Evolutionary conservation across 2,113 vertebrate genomes (phyloP).

Genomic region (Ictalurus furcatus): DNA sequence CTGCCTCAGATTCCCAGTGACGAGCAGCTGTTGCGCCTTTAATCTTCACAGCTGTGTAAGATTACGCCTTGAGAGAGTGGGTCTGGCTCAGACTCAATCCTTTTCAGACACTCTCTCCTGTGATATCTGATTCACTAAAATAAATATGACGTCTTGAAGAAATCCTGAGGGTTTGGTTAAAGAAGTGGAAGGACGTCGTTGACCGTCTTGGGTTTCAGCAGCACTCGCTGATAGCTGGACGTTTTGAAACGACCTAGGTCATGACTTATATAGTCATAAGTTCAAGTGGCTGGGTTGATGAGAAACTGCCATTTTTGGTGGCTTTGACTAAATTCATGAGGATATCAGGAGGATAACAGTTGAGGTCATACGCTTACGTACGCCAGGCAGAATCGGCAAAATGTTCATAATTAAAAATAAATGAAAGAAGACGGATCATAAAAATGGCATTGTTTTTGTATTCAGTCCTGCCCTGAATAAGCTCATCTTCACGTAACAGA

Average conservation of each 20-base stretch:
- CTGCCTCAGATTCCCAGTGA: neutral
- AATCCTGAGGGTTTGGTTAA: neutral
- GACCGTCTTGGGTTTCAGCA: neutral
- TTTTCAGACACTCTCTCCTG: neutral
- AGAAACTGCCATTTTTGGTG: neutral
- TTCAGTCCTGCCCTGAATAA: too few species aligned
- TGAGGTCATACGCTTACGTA: too few species aligned
- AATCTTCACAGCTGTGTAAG: slow-evolving; percentile 27
- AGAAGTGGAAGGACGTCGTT: slow-evolving; percentile 4
- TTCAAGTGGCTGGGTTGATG: neutral
- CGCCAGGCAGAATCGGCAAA: too few species aligned
- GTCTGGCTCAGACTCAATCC: neutral
- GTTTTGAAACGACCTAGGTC: neutral
- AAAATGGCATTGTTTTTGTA: too few species aligned
- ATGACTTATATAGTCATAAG: neutral
- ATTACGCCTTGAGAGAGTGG: neutral
- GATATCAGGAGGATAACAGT: neutral
- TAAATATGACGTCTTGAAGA: neutral
- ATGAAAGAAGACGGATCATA: too few species aligned
- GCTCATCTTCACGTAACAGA: too few species aligned
- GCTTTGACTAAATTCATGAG: neutral
- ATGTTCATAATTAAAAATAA: too few species aligned
- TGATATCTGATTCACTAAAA: slow-evolving; percentile 6
- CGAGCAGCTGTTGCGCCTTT: slow-evolving; percentile 18
- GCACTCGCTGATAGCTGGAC: neutral